Conservation (phyloP, 2,888 invertebrate genomes). For the Bombyx huttoni region DNA sequence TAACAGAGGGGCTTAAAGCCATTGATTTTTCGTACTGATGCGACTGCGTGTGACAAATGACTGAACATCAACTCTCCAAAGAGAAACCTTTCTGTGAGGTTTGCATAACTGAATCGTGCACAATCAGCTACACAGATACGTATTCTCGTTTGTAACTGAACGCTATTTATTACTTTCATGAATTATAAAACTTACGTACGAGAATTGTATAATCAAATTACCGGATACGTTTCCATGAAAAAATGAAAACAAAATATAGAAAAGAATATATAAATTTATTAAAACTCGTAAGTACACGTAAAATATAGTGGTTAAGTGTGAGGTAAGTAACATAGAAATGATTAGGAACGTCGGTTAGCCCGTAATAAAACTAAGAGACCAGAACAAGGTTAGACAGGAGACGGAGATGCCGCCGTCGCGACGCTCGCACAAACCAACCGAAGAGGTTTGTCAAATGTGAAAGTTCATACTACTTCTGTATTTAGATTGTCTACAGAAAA, state of each 20-base stretch:
- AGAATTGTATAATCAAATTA: too few relatives aligned
- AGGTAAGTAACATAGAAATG: neutral
- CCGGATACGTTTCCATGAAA: too few relatives aligned
- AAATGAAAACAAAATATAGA: too few relatives aligned
- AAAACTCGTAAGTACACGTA: too few relatives aligned
- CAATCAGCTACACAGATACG: too few relatives aligned
- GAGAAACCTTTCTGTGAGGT: neutral
- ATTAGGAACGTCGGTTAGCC: neutral
- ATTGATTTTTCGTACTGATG: neutral
- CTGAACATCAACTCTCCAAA: neutral
- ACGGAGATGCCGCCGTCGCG: neutral
- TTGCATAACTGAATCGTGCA: neutral
- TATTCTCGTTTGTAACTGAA: too few relatives aligned
- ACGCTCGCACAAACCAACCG: neutral
- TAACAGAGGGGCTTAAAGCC: neutral
- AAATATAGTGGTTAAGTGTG: neutral
- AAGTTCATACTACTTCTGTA: neutral
- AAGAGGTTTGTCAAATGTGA: neutral
- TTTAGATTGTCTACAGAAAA: neutral
- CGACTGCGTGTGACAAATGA: neutral
- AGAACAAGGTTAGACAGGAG: neutral
- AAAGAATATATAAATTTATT: too few relatives aligned
- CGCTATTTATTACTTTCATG: too few relatives aligned
- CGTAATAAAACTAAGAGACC: constrained; percentile 1
- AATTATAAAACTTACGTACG: too few relatives aligned